A percentile compares a stretch with the other conserved stretches of the same genome.
Conservation (phyloP, 2,888 invertebrate genomes). For the Dryocosmus kuriphilus region DNA sequence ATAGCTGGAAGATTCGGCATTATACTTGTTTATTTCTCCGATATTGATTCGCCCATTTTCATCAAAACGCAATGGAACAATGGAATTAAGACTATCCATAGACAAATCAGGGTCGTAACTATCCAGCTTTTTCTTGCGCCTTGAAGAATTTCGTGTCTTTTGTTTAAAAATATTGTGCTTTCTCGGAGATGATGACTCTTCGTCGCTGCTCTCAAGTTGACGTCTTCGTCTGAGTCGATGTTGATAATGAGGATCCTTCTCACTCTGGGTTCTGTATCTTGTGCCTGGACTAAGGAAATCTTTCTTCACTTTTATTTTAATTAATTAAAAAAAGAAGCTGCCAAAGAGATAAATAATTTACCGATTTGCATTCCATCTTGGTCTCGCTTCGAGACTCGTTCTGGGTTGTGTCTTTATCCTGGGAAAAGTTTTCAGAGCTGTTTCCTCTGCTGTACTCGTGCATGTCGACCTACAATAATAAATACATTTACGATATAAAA, state of each 20-base stretch:
- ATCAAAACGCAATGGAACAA: constrained; percentile 80
- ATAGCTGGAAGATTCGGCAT: constrained; percentile 26
- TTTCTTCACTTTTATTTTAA: constrained; percentile 65
- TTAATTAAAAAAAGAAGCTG: neutral
- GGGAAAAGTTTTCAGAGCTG: constrained; percentile 57
- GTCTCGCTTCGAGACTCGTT: constrained; percentile 68
- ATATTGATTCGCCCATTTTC: constrained; percentile 79
- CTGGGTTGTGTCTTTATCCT: constrained; percentile 69
- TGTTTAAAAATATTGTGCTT: constrained; percentile 67
- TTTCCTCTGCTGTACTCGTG: constrained; percentile 62
- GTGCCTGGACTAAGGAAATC: constrained; percentile 81
- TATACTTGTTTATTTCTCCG: constrained; percentile 63
- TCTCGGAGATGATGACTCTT: constrained; percentile 75
- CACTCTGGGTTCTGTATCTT: constrained; percentile 92
- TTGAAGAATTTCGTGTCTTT: constrained; percentile 56
- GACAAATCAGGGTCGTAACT: constrained; percentile 73
- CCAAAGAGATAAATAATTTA: constrained; percentile 53
- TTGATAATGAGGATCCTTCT: constrained; percentile 91
- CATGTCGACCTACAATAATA: constrained; percentile 62
- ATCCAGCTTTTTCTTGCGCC: constrained; percentile 65
- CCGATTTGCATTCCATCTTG: constrained; percentile 76
- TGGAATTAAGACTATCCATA: constrained; percentile 73
- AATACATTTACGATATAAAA: neutral
- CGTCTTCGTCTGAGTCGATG: constrained; percentile 84
- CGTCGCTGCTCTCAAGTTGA: constrained; percentile 77